Evolutionary conservation across 2,888 invertebrate genomes (phyloP), one percentile per base, ranked within the genome.

Genomic region (Xestia xanthographa): DNA sequence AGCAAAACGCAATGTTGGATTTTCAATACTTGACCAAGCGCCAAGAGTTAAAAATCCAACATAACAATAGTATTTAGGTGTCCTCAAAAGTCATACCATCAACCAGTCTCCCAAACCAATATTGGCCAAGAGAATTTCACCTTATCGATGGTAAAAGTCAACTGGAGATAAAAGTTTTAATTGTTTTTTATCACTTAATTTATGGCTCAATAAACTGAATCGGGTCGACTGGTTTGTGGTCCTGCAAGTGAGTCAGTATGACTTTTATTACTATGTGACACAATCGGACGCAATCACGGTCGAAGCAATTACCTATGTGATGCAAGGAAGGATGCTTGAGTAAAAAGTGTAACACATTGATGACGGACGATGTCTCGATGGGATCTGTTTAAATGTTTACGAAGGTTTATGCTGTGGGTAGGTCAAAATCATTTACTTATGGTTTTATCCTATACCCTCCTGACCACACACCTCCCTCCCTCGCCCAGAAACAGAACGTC

Each of bases 181-280:
- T 69, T 26, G 58, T 26, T 34, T 48, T 83, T 69, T 68, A 79
- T 60, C 20, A 38, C n/a, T 34, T 26, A 41, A 71, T 69, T 83
- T 66, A 83, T 78, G 34, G 45, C 48, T 34, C 8, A 20, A 20
- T 79, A 83, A 83, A 83, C 56, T 83, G 66, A 17, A 71, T 45
- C n/a, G n/a, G n/a, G n/a, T n/a, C 38, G 66, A 70, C 83, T 72
- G 67, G 53, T 17, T 65, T 68, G 43, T 22, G 45, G 58, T 77
- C 69, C 77, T 74, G 66, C 66, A 58, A 50, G 26, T 86, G 85
- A 76, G 63, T 85, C 87, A 85, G 26, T 62, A 43, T 34, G 43
- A 78, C 41, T 69, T 82, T 85, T 85, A 82, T 77, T 73, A 20
- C 70, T 5, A 11, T 34, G 12, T 84, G 75, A 48, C 85, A 79